Evolutionary conservation across 2,113 vertebrate genomes (phyloP), one percentile per base, ranked within the genome.

Genomic region (Coreoperca whiteheadi): DNA sequence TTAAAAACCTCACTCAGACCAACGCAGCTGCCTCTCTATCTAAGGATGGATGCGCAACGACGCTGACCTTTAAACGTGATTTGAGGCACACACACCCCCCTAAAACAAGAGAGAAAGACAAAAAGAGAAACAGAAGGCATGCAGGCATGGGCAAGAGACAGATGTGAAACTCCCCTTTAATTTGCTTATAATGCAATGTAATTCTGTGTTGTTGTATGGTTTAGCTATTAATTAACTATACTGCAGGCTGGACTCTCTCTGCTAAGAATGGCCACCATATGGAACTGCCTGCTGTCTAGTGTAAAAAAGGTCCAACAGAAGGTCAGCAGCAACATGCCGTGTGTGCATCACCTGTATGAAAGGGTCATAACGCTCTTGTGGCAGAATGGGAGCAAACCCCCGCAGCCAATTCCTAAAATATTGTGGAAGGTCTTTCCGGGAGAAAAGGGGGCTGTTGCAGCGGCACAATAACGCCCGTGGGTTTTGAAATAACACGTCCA

Each of bases 61-160:
- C 16, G 8, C 4, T 64, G 48, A 81, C 69, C 78, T 57, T 74
- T 73, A 81, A 65, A 74, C 50, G 8, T n/a, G 50, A 32, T 43
- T 6, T 46, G 20, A 72, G n/a, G n/a, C n/a, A n/a, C n/a, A n/a
- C 8, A 5, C 59, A 54, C 60, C 46, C 32, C 10, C 57, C 8
- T n/a, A n/a, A n/a, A 23, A 80, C 66, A 3, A 39, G 30, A 69
- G 28, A 23, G 11, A 32, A n/a, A n/a, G 15, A 70, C 25, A 34
- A 28, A 61, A 20, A 46, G 68, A 43, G 8, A 14, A 54, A 18
- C 30, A 11, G 18, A n/a, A 16, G n/a, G n/a, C 15, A 2, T n/a
- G 25, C 28, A 59, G 20, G 2, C 32, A 4, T 3, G 20, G 2
- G 39, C 39, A 20, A 63, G 21, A 37, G 21, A 37, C 30, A 20